A percentile compares a stretch with the other conserved stretches of the same genome.
phyloP scores from a whole-genome alignment of 1,140 invertebrate genomes.

The Euwallacea fornicatus region DNA sequence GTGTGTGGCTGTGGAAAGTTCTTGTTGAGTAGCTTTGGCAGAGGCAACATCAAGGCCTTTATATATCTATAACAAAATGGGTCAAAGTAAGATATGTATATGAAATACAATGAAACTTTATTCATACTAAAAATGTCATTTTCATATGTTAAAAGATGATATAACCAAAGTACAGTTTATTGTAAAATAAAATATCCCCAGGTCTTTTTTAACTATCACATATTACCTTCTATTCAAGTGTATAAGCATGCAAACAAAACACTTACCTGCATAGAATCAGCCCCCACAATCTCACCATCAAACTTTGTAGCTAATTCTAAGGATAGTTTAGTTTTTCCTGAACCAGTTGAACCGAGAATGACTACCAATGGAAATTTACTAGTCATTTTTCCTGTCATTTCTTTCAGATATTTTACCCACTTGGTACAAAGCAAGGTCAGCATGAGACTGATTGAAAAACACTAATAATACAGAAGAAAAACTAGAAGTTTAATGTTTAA shows the following conservation, averaged over 20 bases:
- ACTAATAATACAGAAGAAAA: too few relatives aligned
- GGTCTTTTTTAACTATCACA: too few relatives aligned
- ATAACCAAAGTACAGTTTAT: too few relatives aligned
- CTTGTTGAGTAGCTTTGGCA: conserved; percentile 89
- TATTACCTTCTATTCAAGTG: neutral
- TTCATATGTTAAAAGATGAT: too few relatives aligned
- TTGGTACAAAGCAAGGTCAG: too few relatives aligned
- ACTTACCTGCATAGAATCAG: conserved; percentile 97
- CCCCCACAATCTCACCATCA: conserved; percentile 94
- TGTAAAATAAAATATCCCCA: too few relatives aligned
- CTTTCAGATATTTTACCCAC: too few relatives aligned
- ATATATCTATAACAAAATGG: conserved; percentile 74
- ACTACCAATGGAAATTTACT: conserved; percentile 71
- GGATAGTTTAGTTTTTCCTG: conserved; percentile 95
- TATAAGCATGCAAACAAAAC: neutral
- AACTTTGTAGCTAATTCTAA: conserved; percentile 88
- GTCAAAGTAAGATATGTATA: neutral
- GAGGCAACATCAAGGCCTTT: conserved; percentile 92
- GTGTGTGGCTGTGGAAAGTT: conserved; percentile 75
- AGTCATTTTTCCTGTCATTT: conserved; percentile 30
- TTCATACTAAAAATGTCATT: too few relatives aligned
- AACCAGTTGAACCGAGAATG: conserved; percentile 92
- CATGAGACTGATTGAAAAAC: too few relatives aligned
- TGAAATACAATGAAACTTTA: neutral
- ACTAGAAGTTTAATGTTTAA: too few relatives aligned